phyloP scores from a whole-genome alignment of 2,113 vertebrate genomes.

The Sorex araneus region DNA sequence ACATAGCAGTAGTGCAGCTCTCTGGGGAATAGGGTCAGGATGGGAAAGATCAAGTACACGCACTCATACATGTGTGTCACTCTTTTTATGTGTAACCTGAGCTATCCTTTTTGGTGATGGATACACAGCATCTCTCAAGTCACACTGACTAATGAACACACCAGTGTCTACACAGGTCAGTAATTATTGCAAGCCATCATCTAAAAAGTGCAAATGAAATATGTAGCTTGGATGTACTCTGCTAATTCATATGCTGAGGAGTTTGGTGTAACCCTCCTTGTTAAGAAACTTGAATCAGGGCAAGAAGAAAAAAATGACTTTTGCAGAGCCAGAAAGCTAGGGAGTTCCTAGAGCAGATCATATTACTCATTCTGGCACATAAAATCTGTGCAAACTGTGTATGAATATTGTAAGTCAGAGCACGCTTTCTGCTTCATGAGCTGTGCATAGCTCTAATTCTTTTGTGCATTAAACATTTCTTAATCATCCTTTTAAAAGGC shows the following conservation, averaged over 20 bases:
- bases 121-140: not conserved
- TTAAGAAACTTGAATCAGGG: slow-evolving; percentile 86
- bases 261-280: slow-evolving; percentile 79
- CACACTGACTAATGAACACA: slow-evolving; percentile 7
- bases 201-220: slow-evolving; percentile 39
- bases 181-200: slow-evolving; percentile 36
- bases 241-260: slow-evolving; percentile 82
- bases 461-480: slow-evolving; percentile 83
- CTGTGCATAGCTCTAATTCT: slow-evolving; percentile 89
- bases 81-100: not conserved
- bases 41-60: slow-evolving; percentile 38
- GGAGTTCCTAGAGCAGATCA: slow-evolving; percentile 90
- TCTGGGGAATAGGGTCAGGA: not conserved
- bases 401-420: slow-evolving; percentile 89
- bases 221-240: slow-evolving; percentile 70
- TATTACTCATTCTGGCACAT: slow-evolving; percentile 91
- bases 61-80: not conserved
- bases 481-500: slow-evolving; percentile 85
- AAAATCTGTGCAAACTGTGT: slow-evolving; percentile 88
- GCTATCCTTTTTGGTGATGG: not conserved
- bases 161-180: slow-evolving; percentile 52
- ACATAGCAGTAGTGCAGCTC: not conserved
- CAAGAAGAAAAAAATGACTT: slow-evolving; percentile 87
- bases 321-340: slow-evolving; percentile 90
- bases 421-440: slow-evolving; percentile 85